These are phyloP conservation scores for Athetis lepigone DNA, from an alignment of 2,888 invertebrate genomes.

Conservation along the genomic window DNA sequence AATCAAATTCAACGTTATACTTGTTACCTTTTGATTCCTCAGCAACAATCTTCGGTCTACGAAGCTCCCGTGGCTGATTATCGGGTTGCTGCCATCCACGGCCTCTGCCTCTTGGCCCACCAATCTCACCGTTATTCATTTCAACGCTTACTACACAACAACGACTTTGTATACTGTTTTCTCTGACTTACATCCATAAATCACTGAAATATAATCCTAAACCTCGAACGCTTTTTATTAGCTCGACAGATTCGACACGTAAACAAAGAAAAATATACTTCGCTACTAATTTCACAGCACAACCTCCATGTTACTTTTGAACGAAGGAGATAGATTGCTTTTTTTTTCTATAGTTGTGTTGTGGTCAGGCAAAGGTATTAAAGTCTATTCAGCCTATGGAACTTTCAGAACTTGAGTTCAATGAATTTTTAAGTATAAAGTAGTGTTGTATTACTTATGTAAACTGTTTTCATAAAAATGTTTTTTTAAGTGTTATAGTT, in stretches of 20 bases:
- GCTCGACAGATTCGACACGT: constrained; percentile 84
- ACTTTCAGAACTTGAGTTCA: not conserved
- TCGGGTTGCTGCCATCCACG: constrained; percentile 88
- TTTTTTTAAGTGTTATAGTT: not conserved
- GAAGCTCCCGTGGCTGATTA: constrained; percentile 86
- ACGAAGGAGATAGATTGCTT: constrained; percentile 62
- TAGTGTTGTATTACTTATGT: not conserved
- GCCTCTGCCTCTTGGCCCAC: constrained; percentile 88
- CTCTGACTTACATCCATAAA: constrained; percentile 82
- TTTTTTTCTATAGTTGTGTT: constrained; percentile 41
- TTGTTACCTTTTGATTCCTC: constrained; percentile 83
- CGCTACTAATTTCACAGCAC: constrained; percentile 78
- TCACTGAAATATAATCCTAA: constrained; percentile 62
- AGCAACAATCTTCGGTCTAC: constrained; percentile 80
- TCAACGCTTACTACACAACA: constrained; percentile 72
- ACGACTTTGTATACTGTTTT: constrained; percentile 66
- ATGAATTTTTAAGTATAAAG: not conserved
- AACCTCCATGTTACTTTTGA: constrained; percentile 85
- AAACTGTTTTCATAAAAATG: too few relatives aligned
- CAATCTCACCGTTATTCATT: constrained; percentile 90
- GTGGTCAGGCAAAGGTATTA: constrained; percentile 42
- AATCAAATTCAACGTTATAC: constrained; percentile 47
- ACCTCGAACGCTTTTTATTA: constrained; percentile 59
- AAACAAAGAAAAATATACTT: constrained; percentile 87
- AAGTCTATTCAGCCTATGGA: constrained; percentile 17